phyloP scores from a whole-genome alignment of 2,113 vertebrate genomes.

The Syngnathus scovelli region DNA sequence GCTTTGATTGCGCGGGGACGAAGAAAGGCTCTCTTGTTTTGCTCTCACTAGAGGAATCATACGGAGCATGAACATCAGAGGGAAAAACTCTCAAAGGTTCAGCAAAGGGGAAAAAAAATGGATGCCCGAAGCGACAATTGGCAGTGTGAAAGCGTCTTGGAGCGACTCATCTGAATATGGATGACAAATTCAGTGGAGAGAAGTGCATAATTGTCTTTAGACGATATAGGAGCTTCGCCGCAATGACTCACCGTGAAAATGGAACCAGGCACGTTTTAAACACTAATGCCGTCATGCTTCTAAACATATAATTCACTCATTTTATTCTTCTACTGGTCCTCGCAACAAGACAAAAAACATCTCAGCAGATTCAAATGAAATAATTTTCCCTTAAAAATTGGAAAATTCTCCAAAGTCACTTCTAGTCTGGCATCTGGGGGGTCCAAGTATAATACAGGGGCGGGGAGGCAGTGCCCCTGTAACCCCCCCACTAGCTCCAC shows the following conservation, averaged over 20 bases:
- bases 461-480: too few species aligned
- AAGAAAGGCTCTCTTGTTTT: slow-evolving; percentile 10
- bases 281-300: slow-evolving; percentile 1
- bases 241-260: background rate
- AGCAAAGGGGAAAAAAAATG: slow-evolving; percentile 21
- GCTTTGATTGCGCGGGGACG: slow-evolving; percentile 2
- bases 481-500: too few species aligned
- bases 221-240: background rate
- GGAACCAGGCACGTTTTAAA: background rate
- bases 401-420: too few species aligned
- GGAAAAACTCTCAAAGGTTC: slow-evolving; percentile 24
- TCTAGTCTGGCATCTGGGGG: too few species aligned
- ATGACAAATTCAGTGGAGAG: slow-evolving; percentile 36
- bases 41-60: slow-evolving; percentile 10
- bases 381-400: too few species aligned
- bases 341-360: background rate
- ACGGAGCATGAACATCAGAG: slow-evolving; percentile 30
- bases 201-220: slow-evolving; percentile 19
- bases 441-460: too few species aligned
- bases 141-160: slow-evolving; percentile 36
- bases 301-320: too few species aligned
- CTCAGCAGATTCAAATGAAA: background rate
- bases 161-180: slow-evolving; percentile 39
- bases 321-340: background rate
- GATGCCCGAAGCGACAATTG: slow-evolving; percentile 33